Evolutionary conservation across 1,140 invertebrate genomes (phyloP), one percentile per base, ranked within the genome.

Genomic region (Ceratitis capitata): DNA sequence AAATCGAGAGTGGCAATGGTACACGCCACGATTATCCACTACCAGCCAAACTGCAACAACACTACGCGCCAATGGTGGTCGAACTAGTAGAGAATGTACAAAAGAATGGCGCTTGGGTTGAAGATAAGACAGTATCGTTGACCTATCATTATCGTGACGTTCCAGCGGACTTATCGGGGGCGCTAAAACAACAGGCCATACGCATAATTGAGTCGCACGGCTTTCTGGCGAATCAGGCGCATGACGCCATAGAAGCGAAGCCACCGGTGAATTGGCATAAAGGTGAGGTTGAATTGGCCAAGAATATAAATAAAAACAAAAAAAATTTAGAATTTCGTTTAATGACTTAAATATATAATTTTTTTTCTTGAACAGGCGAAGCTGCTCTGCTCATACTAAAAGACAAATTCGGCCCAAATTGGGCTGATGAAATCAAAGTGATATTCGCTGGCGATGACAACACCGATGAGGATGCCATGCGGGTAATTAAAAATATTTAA

Each of bases 261-360:
- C 97, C 97, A 12, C 97, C 97, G 2, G 97, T 98, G 0, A 94
- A 96, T 88, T 98, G 97, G 97, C 96, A 98, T 89, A 98, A 98
- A 91, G 97, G 92, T 88, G 19, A 74, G 35, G n/a, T n/a, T n/a
- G n/a, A n/a, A n/a, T n/a, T n/a, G n/a, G n/a, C n/a, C n/a, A n/a
- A n/a, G n/a, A n/a, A n/a, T n/a, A n/a, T n/a, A n/a, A n/a, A n/a
- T n/a, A n/a, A 32, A 12, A 74, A 47, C 26, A 83, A 12, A 29
- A 1, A 61, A 42, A 58, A n/a, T 23, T 6, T 83, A 58, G 23
- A 39, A 14, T 32, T 49, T 29, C 26, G n/a, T 3, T 3, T 3
- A n/a, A 53, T 53, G 1, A 32, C 16, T 32, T 64, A 74, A 61
- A 74, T 29, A 14, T 64, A 23, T 32, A 74, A 42, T 42, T 23